Percentiles rank a stretch among this genome's conserved stretches.
Evolutionary conservation across 1,140 invertebrate genomes (phyloP).

Genomic region (Oncopeltus fasciatus): DNA sequence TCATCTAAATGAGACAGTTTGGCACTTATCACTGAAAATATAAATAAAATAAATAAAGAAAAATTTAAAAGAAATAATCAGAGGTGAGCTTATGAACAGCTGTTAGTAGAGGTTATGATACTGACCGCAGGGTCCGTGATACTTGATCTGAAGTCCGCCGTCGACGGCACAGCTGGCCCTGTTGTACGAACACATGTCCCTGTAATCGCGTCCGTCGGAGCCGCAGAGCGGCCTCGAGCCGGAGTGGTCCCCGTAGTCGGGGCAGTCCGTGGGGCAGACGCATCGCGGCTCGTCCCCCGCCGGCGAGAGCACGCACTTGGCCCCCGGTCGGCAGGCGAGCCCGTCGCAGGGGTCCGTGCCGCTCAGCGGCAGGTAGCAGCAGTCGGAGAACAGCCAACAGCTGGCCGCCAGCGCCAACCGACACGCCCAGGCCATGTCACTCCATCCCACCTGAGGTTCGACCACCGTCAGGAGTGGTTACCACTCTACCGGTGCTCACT

Average conservation of each 20-base stretch:
- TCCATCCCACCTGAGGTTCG: background rate
- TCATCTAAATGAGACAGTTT: too few species aligned
- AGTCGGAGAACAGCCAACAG: background rate
- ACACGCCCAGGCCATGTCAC: background rate
- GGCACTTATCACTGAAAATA: too few species aligned
- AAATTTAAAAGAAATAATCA: background rate
- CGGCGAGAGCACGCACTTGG: constrained; percentile 46
- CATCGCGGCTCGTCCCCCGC: constrained; percentile 13
- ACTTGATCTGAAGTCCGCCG: constrained; percentile 69
- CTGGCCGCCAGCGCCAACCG: background rate
- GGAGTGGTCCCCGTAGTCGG: constrained; percentile 22
- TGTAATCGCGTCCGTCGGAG: constrained; percentile 55
- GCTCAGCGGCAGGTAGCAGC: constrained; percentile 26
- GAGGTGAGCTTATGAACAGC: background rate
- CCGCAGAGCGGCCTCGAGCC: constrained; percentile 48
- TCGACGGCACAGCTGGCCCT: constrained; percentile 55
- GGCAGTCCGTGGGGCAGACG: constrained; percentile 20
- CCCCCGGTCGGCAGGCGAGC: constrained; percentile 58
- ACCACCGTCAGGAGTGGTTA: too few species aligned
- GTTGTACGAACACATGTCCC: constrained; percentile 66
- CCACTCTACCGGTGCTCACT: too few species aligned
- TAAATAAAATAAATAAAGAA: too few species aligned
- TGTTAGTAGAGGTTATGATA: constrained; percentile 21
- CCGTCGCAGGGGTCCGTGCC: constrained; percentile 51
- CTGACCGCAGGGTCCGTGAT: constrained; percentile 80